A percentile compares a stretch with the other conserved stretches of the same genome.
These are phyloP conservation scores for Dreissena polymorpha DNA, from an alignment of 1,140 invertebrate species.

Conservation along the genomic window DNA sequence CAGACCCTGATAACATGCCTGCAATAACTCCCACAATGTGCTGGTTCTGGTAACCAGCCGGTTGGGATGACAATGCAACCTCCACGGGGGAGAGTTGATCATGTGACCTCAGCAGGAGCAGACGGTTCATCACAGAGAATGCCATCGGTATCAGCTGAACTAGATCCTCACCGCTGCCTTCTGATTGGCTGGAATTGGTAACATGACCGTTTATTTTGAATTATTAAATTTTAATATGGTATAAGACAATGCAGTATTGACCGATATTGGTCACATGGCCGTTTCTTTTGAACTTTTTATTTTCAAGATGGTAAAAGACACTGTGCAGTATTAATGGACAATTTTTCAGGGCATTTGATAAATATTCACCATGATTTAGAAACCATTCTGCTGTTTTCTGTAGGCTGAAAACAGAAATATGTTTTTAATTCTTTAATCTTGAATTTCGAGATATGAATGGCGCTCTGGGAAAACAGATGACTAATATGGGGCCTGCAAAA, in stretches of 20 bases:
- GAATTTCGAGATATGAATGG: constrained; percentile 64
- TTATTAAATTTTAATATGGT: no score
- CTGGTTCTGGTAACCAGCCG: constrained; percentile 73
- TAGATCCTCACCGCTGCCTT: constrained; percentile 75
- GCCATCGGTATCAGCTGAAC: constrained; percentile 77
- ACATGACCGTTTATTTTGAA: no score
- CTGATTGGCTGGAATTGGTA: constrained; percentile 27
- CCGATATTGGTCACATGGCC: no score
- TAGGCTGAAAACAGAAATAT: neutral
- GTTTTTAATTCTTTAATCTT: neutral
- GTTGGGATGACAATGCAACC: constrained; percentile 76
- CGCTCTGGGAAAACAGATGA: constrained; percentile 76
- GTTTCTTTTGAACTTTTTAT: no score
- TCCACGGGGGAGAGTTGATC: constrained; percentile 76
- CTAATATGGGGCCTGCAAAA: constrained; percentile 69
- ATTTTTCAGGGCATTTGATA: no score
- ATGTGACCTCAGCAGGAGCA: constrained; percentile 75
- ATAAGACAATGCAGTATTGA: no score
- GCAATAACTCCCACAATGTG: constrained; percentile 85
- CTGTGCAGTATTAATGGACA: no score
- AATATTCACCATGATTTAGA: no score
- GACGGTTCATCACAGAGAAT: constrained; percentile 79
- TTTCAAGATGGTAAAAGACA: no score
- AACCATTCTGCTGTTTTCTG: no score
- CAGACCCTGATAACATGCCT: constrained; percentile 7